Conservation (phyloP, 37 sponge, comb jelly and placozoan species). For the Theonella swinhoei region DNA sequence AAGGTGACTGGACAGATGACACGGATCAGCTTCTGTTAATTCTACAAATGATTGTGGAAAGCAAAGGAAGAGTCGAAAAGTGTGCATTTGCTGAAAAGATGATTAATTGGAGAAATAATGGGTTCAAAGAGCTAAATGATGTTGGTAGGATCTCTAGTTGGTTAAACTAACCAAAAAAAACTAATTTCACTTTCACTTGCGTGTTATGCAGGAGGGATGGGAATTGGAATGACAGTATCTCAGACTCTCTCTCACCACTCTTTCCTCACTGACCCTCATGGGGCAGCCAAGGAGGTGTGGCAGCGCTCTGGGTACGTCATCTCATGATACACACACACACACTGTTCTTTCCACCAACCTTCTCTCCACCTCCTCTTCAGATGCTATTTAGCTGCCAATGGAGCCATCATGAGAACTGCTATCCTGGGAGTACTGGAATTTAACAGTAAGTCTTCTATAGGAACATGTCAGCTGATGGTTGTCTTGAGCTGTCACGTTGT, state of each 20-base stretch:
- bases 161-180: neutral
- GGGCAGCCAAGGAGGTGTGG: slow-evolving; percentile 76
- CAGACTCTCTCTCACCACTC: slow-evolving; percentile 25
- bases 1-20: slow-evolving; percentile 97
- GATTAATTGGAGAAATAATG: slow-evolving; percentile 69
- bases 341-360: neutral
- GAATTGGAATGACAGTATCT: slow-evolving; percentile 76
- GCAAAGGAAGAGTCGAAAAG: slow-evolving; percentile 57
- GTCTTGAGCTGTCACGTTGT: neutral
- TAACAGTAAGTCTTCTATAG: slow-evolving; percentile 53
- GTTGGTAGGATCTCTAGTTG: slow-evolving; percentile 34
- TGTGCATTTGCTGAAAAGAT: slow-evolving; percentile 81
- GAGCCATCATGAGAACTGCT: slow-evolving; percentile 90
- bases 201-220: slow-evolving; percentile 83
- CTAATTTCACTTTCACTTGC: neutral
- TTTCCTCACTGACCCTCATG: slow-evolving; percentile 77
- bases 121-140: slow-evolving; percentile 86
- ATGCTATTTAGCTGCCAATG: slow-evolving; percentile 88
- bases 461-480: neutral
- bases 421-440: slow-evolving; percentile 78
- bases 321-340: neutral
- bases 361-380: slow-evolving; percentile 14
- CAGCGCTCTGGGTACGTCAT: slow-evolving; percentile 75
- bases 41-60: slow-evolving; percentile 66
- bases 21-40: slow-evolving; percentile 90